Percentiles rank a stretch among this genome's conserved stretches.
phyloP scores from a whole-genome alignment of 30 jellyfish, hydroid and myxozoan genomes.

The Aurelia coerulea region DNA sequence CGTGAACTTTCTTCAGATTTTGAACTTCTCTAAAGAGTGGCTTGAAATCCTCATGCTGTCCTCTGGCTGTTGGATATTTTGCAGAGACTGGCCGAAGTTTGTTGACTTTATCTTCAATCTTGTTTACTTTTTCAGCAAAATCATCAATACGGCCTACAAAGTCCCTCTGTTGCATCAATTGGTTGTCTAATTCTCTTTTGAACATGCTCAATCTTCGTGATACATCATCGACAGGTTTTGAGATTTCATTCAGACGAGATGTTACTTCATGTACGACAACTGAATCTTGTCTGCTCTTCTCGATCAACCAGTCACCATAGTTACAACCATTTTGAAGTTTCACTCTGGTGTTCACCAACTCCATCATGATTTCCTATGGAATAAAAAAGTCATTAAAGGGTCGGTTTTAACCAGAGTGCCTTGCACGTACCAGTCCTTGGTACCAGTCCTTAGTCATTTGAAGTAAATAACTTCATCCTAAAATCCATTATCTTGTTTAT shows the following conservation, averaged over 20 bases:
- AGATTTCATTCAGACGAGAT: constrained; percentile 64
- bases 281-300: constrained; percentile 76
- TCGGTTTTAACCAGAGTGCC: no score
- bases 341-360: constrained; percentile 54
- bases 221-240: constrained; percentile 66
- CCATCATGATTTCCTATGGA: constrained; percentile 55
- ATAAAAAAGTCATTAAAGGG: background rate
- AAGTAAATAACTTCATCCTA: no score
- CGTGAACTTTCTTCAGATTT: constrained; percentile 59
- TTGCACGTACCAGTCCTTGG: background rate
- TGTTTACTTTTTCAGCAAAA: constrained; percentile 42
- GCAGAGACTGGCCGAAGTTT: constrained; percentile 91
- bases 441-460: no score
- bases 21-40: constrained; percentile 81
- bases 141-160: constrained; percentile 64
- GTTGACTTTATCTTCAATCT: constrained; percentile 55
- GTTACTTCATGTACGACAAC: constrained; percentile 71
- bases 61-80: constrained; percentile 76
- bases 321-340: constrained; percentile 54
- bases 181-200: constrained; percentile 67
- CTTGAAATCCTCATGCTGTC: constrained; percentile 87
- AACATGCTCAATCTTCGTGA: constrained; percentile 66
- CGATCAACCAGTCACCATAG: constrained; percentile 91
- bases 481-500: no score
- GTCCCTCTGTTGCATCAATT: constrained; percentile 64